Evolutionary conservation across 2,888 invertebrate genomes (phyloP).

Genomic region (Polietes domitor): DNA sequence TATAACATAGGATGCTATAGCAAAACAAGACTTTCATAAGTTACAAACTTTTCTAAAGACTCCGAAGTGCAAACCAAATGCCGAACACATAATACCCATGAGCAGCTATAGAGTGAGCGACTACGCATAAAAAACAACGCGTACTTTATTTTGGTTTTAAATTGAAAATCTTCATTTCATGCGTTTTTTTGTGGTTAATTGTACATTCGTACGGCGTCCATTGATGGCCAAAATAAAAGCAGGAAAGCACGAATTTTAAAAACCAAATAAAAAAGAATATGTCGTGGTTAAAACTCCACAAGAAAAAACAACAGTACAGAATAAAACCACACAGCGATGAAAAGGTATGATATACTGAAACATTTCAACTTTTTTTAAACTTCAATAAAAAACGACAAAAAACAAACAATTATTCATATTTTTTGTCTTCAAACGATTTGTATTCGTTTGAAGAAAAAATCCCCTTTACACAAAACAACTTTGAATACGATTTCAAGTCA

Average conservation of each 20-base stretch:
- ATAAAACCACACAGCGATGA: neutral
- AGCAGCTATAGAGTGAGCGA: neutral
- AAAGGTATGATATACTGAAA: neutral
- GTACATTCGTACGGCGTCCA: constrained; percentile 52
- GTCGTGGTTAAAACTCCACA: constrained; percentile 11
- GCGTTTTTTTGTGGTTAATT: constrained; percentile 45
- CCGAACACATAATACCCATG: too few species aligned
- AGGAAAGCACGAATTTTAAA: constrained; percentile 56
- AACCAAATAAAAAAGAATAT: constrained; percentile 14
- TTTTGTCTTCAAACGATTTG: neutral
- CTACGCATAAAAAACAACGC: neutral
- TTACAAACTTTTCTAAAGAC: too few species aligned
- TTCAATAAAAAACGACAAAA: neutral
- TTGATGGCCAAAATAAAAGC: constrained; percentile 49
- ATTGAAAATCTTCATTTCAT: neutral
- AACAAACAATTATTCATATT: neutral
- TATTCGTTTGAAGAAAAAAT: neutral
- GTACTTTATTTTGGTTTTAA: neutral
- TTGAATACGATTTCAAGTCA: neutral
- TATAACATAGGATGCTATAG: too few species aligned
- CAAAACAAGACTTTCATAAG: too few species aligned
- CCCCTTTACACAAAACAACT: neutral
- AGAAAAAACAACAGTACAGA: neutral
- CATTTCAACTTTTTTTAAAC: neutral
- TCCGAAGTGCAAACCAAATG: too few species aligned